Evolutionary conservation across 2,797 vertebrate genomes (phyloP).

Genomic region (Girardinus metallicus): DNA sequence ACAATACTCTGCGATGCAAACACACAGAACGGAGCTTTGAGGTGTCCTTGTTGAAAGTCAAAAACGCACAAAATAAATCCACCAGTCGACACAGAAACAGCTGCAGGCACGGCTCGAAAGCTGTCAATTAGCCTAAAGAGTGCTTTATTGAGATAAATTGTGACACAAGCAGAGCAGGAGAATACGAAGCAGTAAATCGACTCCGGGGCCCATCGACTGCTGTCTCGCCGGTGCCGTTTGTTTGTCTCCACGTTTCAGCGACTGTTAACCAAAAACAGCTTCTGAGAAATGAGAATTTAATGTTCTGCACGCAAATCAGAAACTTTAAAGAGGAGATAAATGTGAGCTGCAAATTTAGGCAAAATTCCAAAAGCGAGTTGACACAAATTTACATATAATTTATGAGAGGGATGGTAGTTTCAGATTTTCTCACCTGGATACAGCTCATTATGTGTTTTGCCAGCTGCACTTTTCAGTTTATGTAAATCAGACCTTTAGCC

Average conservation of each 20-base stretch:
- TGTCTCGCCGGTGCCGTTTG: conserved; percentile 10
- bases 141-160: conserved; percentile 44
- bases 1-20: conserved; percentile 28
- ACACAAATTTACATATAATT: not conserved
- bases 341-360: not conserved
- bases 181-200: conserved; percentile 37
- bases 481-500: conserved; percentile 48
- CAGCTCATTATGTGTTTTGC: conserved; percentile 22
- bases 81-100: conserved; percentile 35
- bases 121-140: conserved; percentile 59
- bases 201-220: conserved; percentile 21
- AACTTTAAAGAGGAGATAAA: not conserved
- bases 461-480: conserved; percentile 57
- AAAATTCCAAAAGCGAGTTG: not conserved
- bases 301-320: conserved; percentile 3
- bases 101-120: conserved; percentile 39
- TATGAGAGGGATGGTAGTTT: not conserved
- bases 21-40: conserved; percentile 36
- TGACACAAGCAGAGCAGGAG: conserved; percentile 23
- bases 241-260: not conserved
- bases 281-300: conserved; percentile 29
- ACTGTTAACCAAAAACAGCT: conserved; percentile 2
- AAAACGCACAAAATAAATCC: conserved; percentile 12
- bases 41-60: conserved; percentile 42
- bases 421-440: conserved; percentile 4